Percentiles rank a stretch among this genome's conserved stretches.
Conservation (phyloP, 2,113 vertebrate genomes). For the Glareola pratincola region DNA sequence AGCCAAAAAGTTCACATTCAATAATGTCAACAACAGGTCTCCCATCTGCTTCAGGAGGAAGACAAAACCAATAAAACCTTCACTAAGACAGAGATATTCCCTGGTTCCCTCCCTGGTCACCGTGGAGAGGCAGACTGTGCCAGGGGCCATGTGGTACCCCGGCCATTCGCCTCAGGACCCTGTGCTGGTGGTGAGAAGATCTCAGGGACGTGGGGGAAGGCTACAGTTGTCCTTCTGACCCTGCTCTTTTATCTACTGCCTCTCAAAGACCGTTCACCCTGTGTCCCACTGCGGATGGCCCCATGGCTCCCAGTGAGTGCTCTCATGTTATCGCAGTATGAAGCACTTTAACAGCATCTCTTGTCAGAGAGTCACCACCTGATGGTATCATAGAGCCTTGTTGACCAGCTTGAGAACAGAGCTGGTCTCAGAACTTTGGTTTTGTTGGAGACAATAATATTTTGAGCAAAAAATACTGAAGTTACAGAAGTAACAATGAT, state of each 20-base stretch:
- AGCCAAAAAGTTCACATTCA: neutral
- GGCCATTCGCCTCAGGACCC: rapidly evolving
- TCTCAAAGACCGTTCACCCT: neutral
- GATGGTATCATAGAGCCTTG: neutral
- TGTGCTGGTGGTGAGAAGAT: neutral
- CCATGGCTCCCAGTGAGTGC: rapidly evolving
- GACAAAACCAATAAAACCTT: neutral
- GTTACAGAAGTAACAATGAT: neutral
- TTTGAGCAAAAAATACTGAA: neutral
- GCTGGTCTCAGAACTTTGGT: neutral
- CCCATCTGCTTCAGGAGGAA: neutral
- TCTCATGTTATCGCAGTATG: neutral
- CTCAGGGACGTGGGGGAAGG: neutral
- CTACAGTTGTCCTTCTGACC: neutral
- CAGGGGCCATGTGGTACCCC: neutral
- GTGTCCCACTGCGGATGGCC: neutral
- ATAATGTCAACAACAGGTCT: neutral
- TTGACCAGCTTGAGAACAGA: neutral
- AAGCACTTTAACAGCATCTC: neutral
- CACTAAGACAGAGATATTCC: neutral
- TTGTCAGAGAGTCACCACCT: neutral
- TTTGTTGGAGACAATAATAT: neutral
- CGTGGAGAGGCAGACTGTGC: neutral
- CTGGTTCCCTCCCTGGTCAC: rapidly evolving
- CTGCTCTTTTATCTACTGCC: neutral